Base-by-base conservation (phyloP, 2,113 vertebrate species). In the Chroicocephalus ridibundus region DNA sequence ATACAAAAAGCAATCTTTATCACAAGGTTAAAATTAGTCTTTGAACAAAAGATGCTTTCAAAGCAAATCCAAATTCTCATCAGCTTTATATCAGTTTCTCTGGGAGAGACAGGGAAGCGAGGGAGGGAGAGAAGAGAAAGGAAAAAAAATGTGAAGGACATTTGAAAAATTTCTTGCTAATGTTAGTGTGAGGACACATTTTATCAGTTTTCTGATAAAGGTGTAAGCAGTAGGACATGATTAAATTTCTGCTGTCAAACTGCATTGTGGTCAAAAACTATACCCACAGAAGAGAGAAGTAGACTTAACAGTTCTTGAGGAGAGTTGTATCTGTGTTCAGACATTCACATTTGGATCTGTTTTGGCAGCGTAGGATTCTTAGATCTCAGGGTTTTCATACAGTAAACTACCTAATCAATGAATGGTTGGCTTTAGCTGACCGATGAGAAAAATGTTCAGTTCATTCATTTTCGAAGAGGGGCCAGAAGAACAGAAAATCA, bases 21-120 rank as follows among this genome's bases (percentile, higher is more conserved):
- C 95, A 94, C 97, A 98, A 98, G 97, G 97, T 98, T 98, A 98
- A 98, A 98, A 98, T 98, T 98, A 98, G 95, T 95, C 90, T 96
- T 96, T 69, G 96, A 98, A 98, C 97, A 98, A 98, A 98, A 96
- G 97, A 94, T 86, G 90, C 92, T 98, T 98, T 98, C 96, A 97
- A 84, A 97, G 94, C 96, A 94, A 96, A 96, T 96, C 94, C 94
- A 94, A 97, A 98, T 96, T 95, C 95, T 94, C 92, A 89, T 95
- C 96, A 95, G 94, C 90, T 98, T 96, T 95, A 69, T 89, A 95
- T 88, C 78, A 95, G 86, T 90, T 96, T 97, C 94, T 96, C 95
- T 83, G 60, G 42, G 83, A 93, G 52, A 92, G 38, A 90, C 64
- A 88, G 27, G 3, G 16, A 95, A 94, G 78, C 1, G 3, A 94